phyloP scores from a whole-genome alignment of 1,140 invertebrate species.

The Reticulitermes speratus region DNA sequence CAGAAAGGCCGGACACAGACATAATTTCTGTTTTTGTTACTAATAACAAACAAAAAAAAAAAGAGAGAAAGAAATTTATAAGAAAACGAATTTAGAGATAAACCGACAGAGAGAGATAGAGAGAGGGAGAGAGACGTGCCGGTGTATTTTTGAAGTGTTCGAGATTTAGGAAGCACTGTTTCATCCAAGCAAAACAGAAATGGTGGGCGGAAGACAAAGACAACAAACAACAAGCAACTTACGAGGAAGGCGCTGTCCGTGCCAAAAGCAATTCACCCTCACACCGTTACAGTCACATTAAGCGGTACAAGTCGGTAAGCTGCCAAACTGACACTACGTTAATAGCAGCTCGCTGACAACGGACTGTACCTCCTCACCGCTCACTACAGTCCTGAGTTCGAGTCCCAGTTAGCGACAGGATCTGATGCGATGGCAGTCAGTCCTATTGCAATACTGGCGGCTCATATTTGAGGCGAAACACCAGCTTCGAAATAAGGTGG shows the following conservation, averaged over 20 bases:
- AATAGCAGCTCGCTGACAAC: no score
- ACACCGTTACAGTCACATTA: not conserved
- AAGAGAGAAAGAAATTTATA: not conserved
- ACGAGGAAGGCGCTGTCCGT: not conserved
- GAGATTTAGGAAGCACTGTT: not conserved
- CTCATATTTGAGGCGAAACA: no score
- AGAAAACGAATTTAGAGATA: not conserved
- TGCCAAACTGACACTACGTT: no score
- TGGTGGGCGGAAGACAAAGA: not conserved
- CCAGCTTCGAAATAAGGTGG: no score
- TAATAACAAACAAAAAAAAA: not conserved
- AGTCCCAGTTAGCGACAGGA: no score
- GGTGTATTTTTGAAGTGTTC: conserved; percentile 5
- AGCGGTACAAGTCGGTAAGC: not conserved
- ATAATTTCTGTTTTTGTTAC: not conserved
- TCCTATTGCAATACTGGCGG: no score
- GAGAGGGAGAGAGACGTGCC: not conserved
- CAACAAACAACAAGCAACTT: not conserved
- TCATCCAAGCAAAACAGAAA: conserved; percentile 18
- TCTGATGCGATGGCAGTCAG: no score
- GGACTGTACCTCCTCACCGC: no score
- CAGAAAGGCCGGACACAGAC: no score
- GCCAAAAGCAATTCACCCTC: not conserved
- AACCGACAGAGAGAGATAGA: not conserved
- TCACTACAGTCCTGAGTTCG: no score